These are phyloP conservation scores for human (Homo sapiens) DNA, from an alignment of 2,113 vertebrate genomes.

Conservation along the genomic window GRCh38 chr2:151872001-151872500, in stretches of 20 bases:
- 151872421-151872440: constrained; percentile 94
- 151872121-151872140: not conserved
- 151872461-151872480: constrained; percentile 98
- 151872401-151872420: constrained; percentile 85
- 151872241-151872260: constrained; percentile 42
- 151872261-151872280: constrained; percentile 36
- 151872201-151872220: constrained; percentile 36
- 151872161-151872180: not conserved
- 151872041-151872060: not conserved
- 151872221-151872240: not conserved
- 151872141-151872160: not conserved
- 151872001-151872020: not conserved
- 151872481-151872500: constrained; percentile 93
- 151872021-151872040: not conserved
- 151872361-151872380: constrained; percentile 18
- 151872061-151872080: not conserved
- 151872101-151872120: constrained; percentile 13
- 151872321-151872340: constrained; percentile 36
- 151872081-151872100: not conserved
- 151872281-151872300: constrained; percentile 1
- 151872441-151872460: constrained; percentile 97
- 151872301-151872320: not conserved
- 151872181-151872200: not conserved
- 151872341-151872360: not conserved
- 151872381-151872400: not conserved